Conservation (phyloP, 2,888 invertebrate genomes). For the Hypena proboscidalis region DNA sequence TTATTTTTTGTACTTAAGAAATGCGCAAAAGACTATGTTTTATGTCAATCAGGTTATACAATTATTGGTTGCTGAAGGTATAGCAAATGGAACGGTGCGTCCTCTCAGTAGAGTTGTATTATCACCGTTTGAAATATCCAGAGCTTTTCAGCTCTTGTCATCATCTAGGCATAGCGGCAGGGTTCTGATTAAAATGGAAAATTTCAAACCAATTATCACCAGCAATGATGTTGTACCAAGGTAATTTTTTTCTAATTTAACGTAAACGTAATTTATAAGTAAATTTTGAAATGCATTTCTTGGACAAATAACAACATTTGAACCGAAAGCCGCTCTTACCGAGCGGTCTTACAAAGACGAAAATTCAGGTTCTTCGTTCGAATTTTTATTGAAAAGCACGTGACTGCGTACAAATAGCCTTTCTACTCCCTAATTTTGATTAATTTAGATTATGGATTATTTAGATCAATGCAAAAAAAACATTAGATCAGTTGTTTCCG, state of each 20-base stretch:
- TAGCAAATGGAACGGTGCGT: constrained; percentile 26
- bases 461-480: too few species aligned
- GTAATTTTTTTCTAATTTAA: constrained; percentile 4
- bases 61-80: constrained; percentile 16
- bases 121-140: constrained; percentile 7
- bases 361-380: too few species aligned
- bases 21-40: too few species aligned
- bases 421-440: too few species aligned
- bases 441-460: too few species aligned
- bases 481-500: too few species aligned
- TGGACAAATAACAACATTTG: too few species aligned
- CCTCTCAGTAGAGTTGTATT: constrained; percentile 22
- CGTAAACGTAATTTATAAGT: neutral
- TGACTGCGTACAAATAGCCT: too few species aligned
- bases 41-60: constrained; percentile 26
- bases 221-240: constrained; percentile 4
- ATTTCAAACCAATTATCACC: neutral
- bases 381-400: too few species aligned
- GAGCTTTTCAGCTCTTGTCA: constrained; percentile 19
- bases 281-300: neutral
- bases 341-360: too few species aligned
- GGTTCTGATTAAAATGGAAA: constrained; percentile 23
- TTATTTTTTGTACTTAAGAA: too few species aligned
- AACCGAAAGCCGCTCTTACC: too few species aligned
- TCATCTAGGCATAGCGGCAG: constrained; percentile 15